A percentile compares a stretch with the other conserved stretches of the same genome.
These are phyloP conservation scores for Dolomedes plantarius DNA, from an alignment of 2,888 invertebrate species.

Conservation along the genomic window DNA sequence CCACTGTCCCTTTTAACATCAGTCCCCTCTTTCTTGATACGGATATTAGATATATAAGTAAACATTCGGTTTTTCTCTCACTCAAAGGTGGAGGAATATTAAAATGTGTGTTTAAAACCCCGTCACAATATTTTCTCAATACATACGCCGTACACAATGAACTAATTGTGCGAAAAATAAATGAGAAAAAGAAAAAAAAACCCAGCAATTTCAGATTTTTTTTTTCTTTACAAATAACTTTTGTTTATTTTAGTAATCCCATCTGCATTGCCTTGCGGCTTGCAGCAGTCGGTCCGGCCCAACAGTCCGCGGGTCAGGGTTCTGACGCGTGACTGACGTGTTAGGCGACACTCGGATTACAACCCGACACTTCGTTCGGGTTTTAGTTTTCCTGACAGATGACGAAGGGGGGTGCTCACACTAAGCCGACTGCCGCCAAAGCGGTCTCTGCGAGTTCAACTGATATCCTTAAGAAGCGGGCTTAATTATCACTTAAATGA, in stretches of 20 bases:
- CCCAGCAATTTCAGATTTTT: no score
- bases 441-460: neutral
- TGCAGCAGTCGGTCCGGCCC: neutral
- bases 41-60: no score
- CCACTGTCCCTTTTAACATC: no score
- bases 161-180: no score
- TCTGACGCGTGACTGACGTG: conserved; percentile 65
- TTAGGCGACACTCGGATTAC: conserved; percentile 58
- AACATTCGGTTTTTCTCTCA: no score
- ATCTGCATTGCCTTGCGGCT: neutral
- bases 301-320: conserved; percentile 31
- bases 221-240: no score
- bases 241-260: conserved; percentile 6
- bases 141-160: no score
- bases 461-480: neutral
- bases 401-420: neutral
- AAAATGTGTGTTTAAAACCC: no score
- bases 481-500: neutral
- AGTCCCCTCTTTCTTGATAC: no score
- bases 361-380: neutral
- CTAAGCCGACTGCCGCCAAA: neutral
- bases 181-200: no score
- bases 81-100: no score
- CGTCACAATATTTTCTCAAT: no score
- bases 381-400: neutral